Percentiles rank a stretch among this genome's conserved stretches.
Evolutionary conservation across 2,797 vertebrate species (phyloP).

Genomic region (Coluber constrictor): DNA sequence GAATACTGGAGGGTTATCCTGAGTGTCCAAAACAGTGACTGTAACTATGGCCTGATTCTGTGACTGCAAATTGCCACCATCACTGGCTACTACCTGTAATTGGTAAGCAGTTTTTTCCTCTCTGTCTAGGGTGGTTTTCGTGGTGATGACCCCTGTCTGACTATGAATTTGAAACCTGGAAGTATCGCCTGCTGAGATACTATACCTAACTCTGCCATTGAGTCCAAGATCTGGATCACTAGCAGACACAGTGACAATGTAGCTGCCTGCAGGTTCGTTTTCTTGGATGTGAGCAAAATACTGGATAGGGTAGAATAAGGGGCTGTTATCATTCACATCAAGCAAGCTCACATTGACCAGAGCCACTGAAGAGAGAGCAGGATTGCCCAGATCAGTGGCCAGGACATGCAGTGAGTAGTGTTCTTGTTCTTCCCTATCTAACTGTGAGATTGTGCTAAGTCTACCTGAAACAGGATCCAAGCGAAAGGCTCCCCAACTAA

Average conservation of each 20-base stretch:
- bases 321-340: slow-evolving; percentile 95
- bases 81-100: slow-evolving; percentile 86
- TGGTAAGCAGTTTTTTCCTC: slow-evolving; percentile 94
- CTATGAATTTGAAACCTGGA: slow-evolving; percentile 87
- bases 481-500: slow-evolving; percentile 79
- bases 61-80: slow-evolving; percentile 85
- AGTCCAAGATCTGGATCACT: slow-evolving; percentile 87
- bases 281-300: slow-evolving; percentile 96
- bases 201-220: slow-evolving; percentile 90
- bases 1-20: slow-evolving; percentile 93
- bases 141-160: slow-evolving; percentile 86
- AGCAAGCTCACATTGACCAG: slow-evolving; percentile 86
- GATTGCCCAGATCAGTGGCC: slow-evolving; percentile 85
- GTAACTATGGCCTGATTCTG: slow-evolving; percentile 89
- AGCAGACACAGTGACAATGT: slow-evolving; percentile 86
- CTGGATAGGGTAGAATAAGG: slow-evolving; percentile 92
- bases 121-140: slow-evolving; percentile 86
- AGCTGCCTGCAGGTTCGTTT: slow-evolving; percentile 90
- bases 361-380: slow-evolving; percentile 82
- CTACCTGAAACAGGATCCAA: slow-evolving; percentile 84
- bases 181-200: slow-evolving; percentile 87
- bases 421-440: slow-evolving; percentile 89
- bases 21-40: slow-evolving; percentile 91
- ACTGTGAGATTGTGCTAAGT: slow-evolving; percentile 78
- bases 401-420: slow-evolving; percentile 81